These are phyloP conservation scores for Zoanthus sociatus DNA, from an alignment of 92 coral and sea anemone species.

Conservation along the genomic window DNA sequence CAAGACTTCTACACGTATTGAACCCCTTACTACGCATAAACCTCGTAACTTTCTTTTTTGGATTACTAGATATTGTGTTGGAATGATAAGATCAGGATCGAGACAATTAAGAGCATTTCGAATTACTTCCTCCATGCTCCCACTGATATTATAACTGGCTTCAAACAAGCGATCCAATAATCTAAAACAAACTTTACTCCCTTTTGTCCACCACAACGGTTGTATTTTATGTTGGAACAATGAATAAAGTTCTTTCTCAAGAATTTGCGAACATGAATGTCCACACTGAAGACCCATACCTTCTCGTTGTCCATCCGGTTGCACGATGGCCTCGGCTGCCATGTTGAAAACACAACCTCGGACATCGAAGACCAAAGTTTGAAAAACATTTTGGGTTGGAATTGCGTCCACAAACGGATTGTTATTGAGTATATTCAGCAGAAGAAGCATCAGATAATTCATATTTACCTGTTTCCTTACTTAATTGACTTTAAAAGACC, in stretches of 20 bases:
- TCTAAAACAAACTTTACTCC: conserved; percentile 24
- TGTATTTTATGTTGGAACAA: conserved; percentile 16
- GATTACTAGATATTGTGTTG: conserved; percentile 36
- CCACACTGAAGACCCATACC: conserved; percentile 34
- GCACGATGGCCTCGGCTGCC: conserved; percentile 8
- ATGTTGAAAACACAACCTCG: not conserved
- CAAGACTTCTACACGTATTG: conserved; percentile 23
- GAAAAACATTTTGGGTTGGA: conserved; percentile 33
- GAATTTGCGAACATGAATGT: conserved; percentile 24
- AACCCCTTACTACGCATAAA: conserved; percentile 15
- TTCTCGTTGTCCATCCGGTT: not conserved
- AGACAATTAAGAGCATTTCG: conserved; percentile 27
- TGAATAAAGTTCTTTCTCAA: conserved; percentile 20
- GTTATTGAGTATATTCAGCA: not conserved
- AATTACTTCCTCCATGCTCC: conserved; percentile 42
- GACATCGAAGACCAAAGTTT: conserved; percentile 4
- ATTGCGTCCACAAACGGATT: not conserved
- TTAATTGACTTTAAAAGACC: not conserved
- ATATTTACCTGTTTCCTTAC: conserved; percentile 25
- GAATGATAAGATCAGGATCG: conserved; percentile 6
- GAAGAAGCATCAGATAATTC: not conserved
- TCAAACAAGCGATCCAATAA: conserved; percentile 30
- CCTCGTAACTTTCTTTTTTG: conserved; percentile 19
- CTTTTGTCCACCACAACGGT: conserved; percentile 28
- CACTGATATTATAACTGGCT: not conserved